Evolutionary conservation across 2,888 invertebrate species (phyloP).

Genomic region (Pecten maximus): DNA sequence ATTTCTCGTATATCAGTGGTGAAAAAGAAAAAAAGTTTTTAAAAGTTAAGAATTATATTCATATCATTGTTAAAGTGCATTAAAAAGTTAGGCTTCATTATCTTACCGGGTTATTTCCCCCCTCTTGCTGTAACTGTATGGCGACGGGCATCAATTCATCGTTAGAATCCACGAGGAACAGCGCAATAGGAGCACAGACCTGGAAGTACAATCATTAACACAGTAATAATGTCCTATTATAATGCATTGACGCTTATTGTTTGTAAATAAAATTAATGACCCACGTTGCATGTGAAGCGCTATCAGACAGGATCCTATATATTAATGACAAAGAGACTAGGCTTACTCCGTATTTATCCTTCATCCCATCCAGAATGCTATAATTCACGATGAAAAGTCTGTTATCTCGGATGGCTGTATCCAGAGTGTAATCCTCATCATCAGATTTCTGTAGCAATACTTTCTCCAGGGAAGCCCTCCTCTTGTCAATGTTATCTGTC

Average conservation of each 20-base stretch:
- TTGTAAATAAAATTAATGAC: too few relatives aligned
- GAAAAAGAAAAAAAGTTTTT: too few relatives aligned
- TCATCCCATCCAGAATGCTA: not conserved
- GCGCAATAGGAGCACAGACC: not conserved
- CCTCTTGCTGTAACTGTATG: slow-evolving; percentile 78
- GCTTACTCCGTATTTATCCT: not conserved
- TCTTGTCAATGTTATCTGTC: not conserved
- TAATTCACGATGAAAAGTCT: not conserved
- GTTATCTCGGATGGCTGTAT: not conserved
- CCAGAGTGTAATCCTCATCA: not conserved
- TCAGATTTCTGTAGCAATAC: not conserved
- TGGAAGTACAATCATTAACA: not conserved
- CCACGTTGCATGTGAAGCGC: too few relatives aligned
- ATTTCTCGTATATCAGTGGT: too few relatives aligned
- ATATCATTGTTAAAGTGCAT: too few relatives aligned
- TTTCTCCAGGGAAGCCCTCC: not conserved
- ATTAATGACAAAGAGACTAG: too few relatives aligned
- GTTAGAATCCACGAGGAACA: not conserved
- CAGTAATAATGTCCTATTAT: too few relatives aligned
- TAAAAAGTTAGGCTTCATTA: too few relatives aligned
- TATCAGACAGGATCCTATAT: too few relatives aligned
- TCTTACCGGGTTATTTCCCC: slow-evolving; percentile 73
- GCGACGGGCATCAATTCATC: slow-evolving; percentile 75
- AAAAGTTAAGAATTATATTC: too few relatives aligned
- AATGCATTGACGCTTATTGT: too few relatives aligned